phyloP scores from a whole-genome alignment of 2,797 vertebrate genomes.

The Thamnophis elegans region DNA sequence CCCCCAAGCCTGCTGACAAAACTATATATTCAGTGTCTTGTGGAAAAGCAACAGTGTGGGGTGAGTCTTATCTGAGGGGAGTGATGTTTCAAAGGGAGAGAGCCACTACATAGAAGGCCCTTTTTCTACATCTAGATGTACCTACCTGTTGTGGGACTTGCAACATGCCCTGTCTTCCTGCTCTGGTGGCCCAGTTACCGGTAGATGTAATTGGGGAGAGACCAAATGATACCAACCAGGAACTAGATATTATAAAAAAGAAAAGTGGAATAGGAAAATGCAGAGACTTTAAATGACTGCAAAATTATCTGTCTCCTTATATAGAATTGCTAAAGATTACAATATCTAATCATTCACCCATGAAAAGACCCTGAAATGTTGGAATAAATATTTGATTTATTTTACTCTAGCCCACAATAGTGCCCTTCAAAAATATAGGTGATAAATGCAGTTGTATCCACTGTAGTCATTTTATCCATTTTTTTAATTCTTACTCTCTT shows the following conservation, averaged over 20 bases:
- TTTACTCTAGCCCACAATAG: no score
- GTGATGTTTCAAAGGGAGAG: neutral
- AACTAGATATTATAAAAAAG: neutral
- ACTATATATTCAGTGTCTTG: neutral
- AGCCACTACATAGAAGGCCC: neutral
- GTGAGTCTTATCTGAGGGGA: no score
- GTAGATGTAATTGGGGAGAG: neutral
- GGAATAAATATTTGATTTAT: neutral
- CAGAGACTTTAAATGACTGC: neutral
- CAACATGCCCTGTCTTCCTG: neutral
- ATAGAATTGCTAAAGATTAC: neutral
- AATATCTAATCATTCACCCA: neutral
- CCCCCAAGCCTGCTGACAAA: neutral
- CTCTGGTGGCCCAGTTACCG: neutral
- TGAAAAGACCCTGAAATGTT: neutral
- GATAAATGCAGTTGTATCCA: neutral
- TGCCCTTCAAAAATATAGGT: neutral
- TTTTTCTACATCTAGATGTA: neutral
- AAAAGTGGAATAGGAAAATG: neutral
- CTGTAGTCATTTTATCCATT: neutral
- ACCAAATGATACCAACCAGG: neutral
- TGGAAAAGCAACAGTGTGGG: neutral
- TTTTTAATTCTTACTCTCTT: neutral
- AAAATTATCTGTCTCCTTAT: neutral
- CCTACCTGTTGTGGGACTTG: neutral